Conservation (phyloP, 2,888 invertebrate genomes). For the Sphecodes monilicornis region DNA sequence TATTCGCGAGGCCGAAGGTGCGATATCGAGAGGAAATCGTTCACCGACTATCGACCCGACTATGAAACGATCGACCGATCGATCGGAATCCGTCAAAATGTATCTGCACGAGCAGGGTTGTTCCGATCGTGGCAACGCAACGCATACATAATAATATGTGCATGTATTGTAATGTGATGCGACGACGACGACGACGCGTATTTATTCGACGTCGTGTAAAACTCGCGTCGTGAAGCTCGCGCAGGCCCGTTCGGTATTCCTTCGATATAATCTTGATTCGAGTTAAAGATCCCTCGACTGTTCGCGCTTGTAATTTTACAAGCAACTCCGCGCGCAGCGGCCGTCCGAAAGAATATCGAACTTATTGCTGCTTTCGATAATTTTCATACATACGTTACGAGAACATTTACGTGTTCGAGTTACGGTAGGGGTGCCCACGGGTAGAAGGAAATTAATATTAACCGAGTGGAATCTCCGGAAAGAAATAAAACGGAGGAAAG, state of each 20-base stretch:
- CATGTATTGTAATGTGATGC: not conserved
- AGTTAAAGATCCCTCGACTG: constrained; percentile 41
- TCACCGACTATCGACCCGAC: not conserved
- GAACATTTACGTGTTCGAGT: constrained; percentile 45
- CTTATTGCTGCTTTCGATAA: constrained; percentile 46
- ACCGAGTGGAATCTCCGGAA: constrained; percentile 40
- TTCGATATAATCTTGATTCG: constrained; percentile 50
- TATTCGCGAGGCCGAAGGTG: not conserved
- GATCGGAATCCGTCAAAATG: not conserved
- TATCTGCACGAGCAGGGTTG: not conserved
- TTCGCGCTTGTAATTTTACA: constrained; percentile 53
- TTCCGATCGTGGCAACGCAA: not conserved
- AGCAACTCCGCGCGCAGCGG: not conserved
- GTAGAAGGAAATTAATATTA: constrained; percentile 51
- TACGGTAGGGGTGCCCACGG: constrained; percentile 29
- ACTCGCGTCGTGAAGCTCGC: constrained; percentile 27
- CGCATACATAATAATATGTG: too few relatives aligned
- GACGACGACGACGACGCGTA: constrained; percentile 22
- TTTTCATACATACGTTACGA: constrained; percentile 47
- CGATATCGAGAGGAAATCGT: constrained; percentile 4
- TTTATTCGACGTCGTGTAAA: constrained; percentile 40
- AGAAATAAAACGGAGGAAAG: constrained; percentile 45
- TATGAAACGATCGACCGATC: not conserved
- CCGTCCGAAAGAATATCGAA: constrained; percentile 28
- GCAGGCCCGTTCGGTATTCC: constrained; percentile 2